Conservation (phyloP, 2,113 vertebrate genomes). For the rat (Rattus norvegicus) region DNA sequence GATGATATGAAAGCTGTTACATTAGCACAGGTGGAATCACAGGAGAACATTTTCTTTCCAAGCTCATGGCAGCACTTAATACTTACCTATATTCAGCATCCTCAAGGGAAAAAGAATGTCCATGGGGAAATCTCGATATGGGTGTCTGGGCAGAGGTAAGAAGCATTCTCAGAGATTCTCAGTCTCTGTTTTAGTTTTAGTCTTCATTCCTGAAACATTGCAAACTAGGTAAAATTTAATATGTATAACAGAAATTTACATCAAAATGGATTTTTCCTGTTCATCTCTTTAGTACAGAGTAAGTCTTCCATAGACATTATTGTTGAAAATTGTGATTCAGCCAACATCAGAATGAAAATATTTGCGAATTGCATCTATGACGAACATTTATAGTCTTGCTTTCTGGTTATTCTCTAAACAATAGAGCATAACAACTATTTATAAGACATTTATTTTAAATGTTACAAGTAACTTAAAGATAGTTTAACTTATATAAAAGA, state of each 20-base stretch:
- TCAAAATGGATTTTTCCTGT: slow-evolving; percentile 5
- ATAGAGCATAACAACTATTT: not conserved
- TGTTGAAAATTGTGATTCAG: slow-evolving; percentile 37
- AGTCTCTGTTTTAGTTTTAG: not conserved
- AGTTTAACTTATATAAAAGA: not conserved
- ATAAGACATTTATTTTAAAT: not conserved
- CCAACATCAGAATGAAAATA: not conserved
- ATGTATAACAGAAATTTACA: slow-evolving; percentile 10
- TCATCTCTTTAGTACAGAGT: not conserved
- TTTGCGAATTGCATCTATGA: not conserved
- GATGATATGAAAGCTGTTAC: slow-evolving; percentile 94
- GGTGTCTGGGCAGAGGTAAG: slow-evolving; percentile 96
- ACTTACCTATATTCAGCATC: slow-evolving; percentile 93
- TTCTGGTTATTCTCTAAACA: not conserved
- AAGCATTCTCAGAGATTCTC: not conserved
- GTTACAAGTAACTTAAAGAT: not conserved
- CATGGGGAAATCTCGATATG: slow-evolving; percentile 92
- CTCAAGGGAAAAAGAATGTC: slow-evolving; percentile 95
- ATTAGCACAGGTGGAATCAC: slow-evolving; percentile 94
- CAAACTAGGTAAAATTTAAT: not conserved
- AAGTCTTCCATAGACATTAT: not conserved
- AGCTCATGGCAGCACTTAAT: slow-evolving; percentile 96
- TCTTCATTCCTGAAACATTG: slow-evolving; percentile 5
- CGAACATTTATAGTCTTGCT: not conserved
- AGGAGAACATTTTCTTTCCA: slow-evolving; percentile 87